Evolutionary conservation across 1,140 invertebrate species (phyloP), one percentile per base, ranked within the genome.

Genomic region (Drosophila pruinosa): DNA sequence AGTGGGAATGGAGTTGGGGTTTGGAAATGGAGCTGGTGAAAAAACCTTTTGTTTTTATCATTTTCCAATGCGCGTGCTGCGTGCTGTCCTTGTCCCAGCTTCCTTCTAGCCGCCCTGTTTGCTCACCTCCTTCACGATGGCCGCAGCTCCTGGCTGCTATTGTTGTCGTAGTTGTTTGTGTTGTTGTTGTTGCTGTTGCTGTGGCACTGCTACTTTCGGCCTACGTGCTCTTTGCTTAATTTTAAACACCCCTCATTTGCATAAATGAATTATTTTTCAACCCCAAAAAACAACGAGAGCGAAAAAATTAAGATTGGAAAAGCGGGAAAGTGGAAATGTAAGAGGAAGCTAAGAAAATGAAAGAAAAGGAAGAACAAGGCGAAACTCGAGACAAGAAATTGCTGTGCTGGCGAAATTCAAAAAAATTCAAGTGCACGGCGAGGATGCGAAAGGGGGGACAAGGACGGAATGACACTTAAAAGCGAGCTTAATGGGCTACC

Each of bases 261-360:
- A 86, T 86, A 86, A 86, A 86, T 86, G 81, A 86, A 86, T 86
- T 88, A 86, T 86, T 86, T 86, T 82, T 86, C 81, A 86, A 86
- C 81, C 81, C 81, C 81, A 86, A 86, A 85, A 62, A 73, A 63
- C 73, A 76, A 65, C 62, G 54, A 59, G 48, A 59, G 59, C 39
- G 61, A 71, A 83, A 75, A 75, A 75, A 75, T 75, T 75, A 75
- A 75, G 72, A 75, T 72, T 75, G 73, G 61, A 75, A 65, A 75
- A 53, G 8, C 57, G 59, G 53, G 70, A 36, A 56, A 36, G 39
- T 15, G 31, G 21, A 58, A 48, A 31, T 26, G 57, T 41, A 71
- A 36, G 8, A 38, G 22, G 36, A 24, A 22, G 64, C 69, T 26
- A 38, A 67, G 50, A 78, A 78, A 78, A 83, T 78, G 78, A 82